phyloP scores from a whole-genome alignment of 2,888 invertebrate species.

The Seira ritae region DNA sequence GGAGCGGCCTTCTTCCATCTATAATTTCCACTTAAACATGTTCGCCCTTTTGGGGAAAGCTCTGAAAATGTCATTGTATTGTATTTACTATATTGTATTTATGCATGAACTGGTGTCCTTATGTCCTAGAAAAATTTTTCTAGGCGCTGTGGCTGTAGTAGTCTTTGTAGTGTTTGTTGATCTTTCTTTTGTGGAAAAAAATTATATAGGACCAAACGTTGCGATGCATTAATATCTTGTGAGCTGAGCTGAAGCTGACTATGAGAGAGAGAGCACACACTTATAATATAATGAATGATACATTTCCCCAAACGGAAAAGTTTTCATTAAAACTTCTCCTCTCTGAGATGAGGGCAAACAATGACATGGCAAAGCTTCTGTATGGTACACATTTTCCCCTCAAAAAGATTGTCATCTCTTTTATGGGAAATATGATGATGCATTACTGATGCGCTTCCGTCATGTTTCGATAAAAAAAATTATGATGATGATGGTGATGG shows the following conservation, averaged over 20 bases:
- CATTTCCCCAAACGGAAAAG: too few relatives aligned
- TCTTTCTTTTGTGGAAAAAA: not conserved
- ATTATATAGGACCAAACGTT: not conserved
- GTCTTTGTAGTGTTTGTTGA: not conserved
- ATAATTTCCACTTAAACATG: constrained; percentile 60
- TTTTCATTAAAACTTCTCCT: not conserved
- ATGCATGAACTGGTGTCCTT: not conserved
- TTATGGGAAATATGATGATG: too few relatives aligned
- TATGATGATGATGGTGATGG: not conserved
- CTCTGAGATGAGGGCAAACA: not conserved
- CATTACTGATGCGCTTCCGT: too few relatives aligned
- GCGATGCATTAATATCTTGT: not conserved
- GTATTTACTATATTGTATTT: too few relatives aligned
- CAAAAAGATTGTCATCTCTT: too few relatives aligned
- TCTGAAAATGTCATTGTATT: too few relatives aligned
- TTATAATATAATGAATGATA: too few relatives aligned
- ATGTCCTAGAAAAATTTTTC: not conserved
- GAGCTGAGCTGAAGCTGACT: too few relatives aligned
- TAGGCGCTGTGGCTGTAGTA: not conserved
- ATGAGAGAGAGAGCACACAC: too few relatives aligned
- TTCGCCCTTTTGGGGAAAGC: constrained; percentile 11
- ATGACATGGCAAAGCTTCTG: too few relatives aligned
- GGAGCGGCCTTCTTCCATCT: constrained; percentile 35
- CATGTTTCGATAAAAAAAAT: too few relatives aligned
- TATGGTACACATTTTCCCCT: too few relatives aligned